Percentiles rank a stretch among this genome's conserved stretches.
Evolutionary conservation across 2,113 vertebrate species (phyloP).

Genomic region (Bostrychus sinensis): DNA sequence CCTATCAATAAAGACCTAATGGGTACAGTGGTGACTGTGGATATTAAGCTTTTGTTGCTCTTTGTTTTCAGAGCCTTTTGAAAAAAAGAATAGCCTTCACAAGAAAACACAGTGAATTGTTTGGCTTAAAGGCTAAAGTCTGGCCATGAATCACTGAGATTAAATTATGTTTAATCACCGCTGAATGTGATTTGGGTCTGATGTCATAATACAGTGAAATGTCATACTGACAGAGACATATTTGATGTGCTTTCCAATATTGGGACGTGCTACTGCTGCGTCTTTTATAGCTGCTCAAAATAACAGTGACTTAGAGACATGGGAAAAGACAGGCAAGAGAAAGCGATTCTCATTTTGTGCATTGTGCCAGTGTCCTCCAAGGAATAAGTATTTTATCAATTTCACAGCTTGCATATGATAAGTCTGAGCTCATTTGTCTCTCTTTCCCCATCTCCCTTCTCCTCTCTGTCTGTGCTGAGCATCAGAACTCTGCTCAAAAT

Average conservation of each 20-base stretch:
- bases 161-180: conserved; percentile 63
- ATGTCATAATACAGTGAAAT: conserved; percentile 57
- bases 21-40: conserved; percentile 16
- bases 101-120: conserved; percentile 25
- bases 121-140: conserved; percentile 57
- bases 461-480: conserved; percentile 44
- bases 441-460: conserved; percentile 12
- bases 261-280: conserved; percentile 4
- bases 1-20: conserved; percentile 62
- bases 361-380: conserved; percentile 25
- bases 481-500: conserved; percentile 56
- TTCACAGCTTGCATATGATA: conserved; percentile 22
- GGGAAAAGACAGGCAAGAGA: conserved; percentile 1
- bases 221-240: conserved; percentile 28
- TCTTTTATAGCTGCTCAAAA: conserved; percentile 18
- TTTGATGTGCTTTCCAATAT: conserved; percentile 38
- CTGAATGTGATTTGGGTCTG: conserved; percentile 54
- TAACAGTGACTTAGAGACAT: conserved; percentile 1
- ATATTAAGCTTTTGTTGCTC: conserved; percentile 34
- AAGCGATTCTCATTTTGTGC: conserved; percentile 31
- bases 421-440: conserved; percentile 42
- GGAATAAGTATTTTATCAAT: conserved; percentile 42
- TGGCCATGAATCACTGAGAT: conserved; percentile 47
- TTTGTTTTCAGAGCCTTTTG: conserved; percentile 23
- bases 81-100: conserved; percentile 21